Evolutionary conservation across 2,113 vertebrate genomes (phyloP), one percentile per base, ranked within the genome.

Genomic region (Dasypus novemcinctus): DNA sequence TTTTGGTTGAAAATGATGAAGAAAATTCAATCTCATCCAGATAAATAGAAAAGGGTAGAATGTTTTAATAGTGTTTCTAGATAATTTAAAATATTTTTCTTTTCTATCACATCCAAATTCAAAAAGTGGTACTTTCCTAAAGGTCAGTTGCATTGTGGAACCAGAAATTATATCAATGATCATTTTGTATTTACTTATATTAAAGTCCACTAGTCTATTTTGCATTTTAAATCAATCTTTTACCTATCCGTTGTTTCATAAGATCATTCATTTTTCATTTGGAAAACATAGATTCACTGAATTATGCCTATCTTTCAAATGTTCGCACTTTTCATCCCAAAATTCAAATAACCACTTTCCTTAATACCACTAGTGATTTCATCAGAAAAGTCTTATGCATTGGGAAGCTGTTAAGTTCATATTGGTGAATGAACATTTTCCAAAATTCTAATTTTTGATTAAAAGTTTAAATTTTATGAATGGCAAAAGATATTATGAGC

Each of bases 41-140:
- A 61, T 41, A 78, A 63, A 17, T 57, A 72, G 21, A 69, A 90
- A 85, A 91, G 10, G 14, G 4, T 83, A 21, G 43, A 36, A 13
- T 69, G 78, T 88, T 90, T 84, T 83, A 78, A 66, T 79, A 76
- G 21, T 33, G 17, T 75, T 93, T 93, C 94, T 33, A 96, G 61
- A 54, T 83, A 88, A 69, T 38, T 69, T 12, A 68, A 92, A 61
- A 63, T 20, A 76, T 71, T 79, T 92, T 46, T 69, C 27, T 93
- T 76, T 95, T 21, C 52, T 94, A 52, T 4, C 76, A 49, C 11
- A 78, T 54, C 3, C 85, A 92, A 91, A 78, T 36, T 76, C 12
- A 23, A 69, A 46, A 71, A 54, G 7, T 63, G 36, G 9, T 63
- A 61, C 25, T 54, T 71, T 82, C 52, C 71, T 90, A 79, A 90